Conservation (phyloP, 2,113 vertebrate genomes). For the Cynoglossus semilaevis region DNA sequence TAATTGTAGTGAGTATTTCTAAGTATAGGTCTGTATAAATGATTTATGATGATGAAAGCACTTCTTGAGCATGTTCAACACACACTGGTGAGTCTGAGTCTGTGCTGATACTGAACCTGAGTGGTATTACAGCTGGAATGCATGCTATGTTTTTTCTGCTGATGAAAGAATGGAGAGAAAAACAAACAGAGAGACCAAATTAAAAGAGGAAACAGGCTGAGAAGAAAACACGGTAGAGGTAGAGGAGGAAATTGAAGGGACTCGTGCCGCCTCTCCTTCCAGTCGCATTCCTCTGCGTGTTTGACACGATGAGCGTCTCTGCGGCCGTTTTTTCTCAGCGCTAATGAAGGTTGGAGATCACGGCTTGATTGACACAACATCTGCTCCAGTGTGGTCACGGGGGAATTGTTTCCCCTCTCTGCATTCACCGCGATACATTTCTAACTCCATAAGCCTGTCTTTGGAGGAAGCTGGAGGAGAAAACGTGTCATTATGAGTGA, state of each 20-base stretch:
- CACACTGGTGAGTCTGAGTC: slow-evolving; percentile 4
- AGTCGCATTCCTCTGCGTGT: slow-evolving; percentile 15
- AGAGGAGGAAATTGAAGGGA: slow-evolving; percentile 2
- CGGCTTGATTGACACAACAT: slow-evolving; percentile 17
- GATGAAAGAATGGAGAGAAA: slow-evolving; percentile 69
- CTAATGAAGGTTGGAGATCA: slow-evolving; percentile 28
- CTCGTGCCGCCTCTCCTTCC: slow-evolving; percentile 3
- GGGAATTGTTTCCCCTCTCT: neutral
- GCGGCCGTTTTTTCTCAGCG: slow-evolving; percentile 12
- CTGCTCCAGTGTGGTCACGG: slow-evolving; percentile 1
- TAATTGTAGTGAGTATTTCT: no score
- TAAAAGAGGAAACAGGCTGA: slow-evolving; percentile 46
- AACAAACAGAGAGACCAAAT: slow-evolving; percentile 63
- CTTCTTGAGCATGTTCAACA: no score
- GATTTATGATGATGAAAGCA: no score
- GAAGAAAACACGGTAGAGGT: slow-evolving; percentile 23
- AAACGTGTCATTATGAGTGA: slow-evolving; percentile 1
- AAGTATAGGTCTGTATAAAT: no score
- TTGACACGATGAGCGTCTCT: neutral
- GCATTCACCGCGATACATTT: slow-evolving; percentile 8
- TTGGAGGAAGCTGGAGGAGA: slow-evolving; percentile 3
- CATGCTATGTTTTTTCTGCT: slow-evolving; percentile 69
- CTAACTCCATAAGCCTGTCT: slow-evolving; percentile 2
- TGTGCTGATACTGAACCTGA: slow-evolving; percentile 54
- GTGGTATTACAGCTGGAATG: slow-evolving; percentile 67